phyloP scores from a whole-genome alignment of 2,113 vertebrate species.

The Laticauda colubrina region DNA sequence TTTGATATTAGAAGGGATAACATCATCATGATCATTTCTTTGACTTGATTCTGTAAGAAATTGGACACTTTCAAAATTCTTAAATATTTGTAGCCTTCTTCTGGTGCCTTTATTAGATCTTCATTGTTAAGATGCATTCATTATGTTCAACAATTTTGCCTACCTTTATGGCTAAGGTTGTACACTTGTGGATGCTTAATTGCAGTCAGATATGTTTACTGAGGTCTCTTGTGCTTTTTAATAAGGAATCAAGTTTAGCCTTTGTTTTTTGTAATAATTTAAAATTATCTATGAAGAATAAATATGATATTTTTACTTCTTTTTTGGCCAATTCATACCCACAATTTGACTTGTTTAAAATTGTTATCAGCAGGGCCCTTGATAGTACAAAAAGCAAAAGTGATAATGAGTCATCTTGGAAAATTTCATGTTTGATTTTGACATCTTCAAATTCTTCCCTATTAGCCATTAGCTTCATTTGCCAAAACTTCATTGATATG shows the following conservation, averaged over 20 bases:
- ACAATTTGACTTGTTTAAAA: not conserved
- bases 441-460: not conserved
- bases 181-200: not conserved
- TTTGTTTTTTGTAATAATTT: not conserved
- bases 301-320: too few species aligned
- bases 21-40: not conserved
- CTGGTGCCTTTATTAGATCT: not conserved
- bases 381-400: not conserved
- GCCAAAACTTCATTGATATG: not conserved
- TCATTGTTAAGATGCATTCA: not conserved
- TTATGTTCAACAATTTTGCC: not conserved
- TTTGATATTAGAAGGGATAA: not conserved
- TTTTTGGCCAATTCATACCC: not conserved
- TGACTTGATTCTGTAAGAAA: not conserved
- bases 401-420: not conserved
- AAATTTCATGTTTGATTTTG: not conserved
- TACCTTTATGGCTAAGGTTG: not conserved
- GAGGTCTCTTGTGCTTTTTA: not conserved
- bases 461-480: not conserved
- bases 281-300: not conserved
- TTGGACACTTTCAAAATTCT: not conserved
- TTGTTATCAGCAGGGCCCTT: not conserved
- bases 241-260: not conserved
- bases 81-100: not conserved
- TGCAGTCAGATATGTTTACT: not conserved